Conservation (phyloP, 2,888 invertebrate species). For the Caenorhabditis afra region DNA sequence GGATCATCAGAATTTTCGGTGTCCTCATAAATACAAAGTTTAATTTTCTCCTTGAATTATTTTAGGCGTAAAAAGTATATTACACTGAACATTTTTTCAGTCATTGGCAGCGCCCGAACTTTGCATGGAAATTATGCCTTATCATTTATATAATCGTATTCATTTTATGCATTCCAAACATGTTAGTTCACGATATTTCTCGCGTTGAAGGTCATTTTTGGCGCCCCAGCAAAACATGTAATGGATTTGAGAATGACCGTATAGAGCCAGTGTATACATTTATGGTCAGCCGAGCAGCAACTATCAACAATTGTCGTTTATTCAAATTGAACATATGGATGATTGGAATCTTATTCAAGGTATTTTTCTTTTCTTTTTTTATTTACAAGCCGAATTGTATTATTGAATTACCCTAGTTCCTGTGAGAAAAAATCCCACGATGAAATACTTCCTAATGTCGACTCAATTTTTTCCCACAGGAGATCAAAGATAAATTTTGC, state of each 20-base stretch:
- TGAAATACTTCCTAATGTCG: too few relatives aligned
- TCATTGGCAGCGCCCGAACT: slow-evolving; percentile 74
- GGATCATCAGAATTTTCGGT: too few relatives aligned
- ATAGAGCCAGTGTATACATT: slow-evolving; percentile 73
- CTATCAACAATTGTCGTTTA: slow-evolving; percentile 72
- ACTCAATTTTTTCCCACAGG: too few relatives aligned
- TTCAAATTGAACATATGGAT: slow-evolving; percentile 79
- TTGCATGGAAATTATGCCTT: slow-evolving; percentile 74
- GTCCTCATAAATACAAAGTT: too few relatives aligned
- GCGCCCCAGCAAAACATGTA: slow-evolving; percentile 61
- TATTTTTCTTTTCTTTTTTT: too few relatives aligned
- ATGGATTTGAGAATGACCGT: slow-evolving; percentile 63
- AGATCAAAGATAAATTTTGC: too few relatives aligned
- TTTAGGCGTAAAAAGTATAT: too few relatives aligned
- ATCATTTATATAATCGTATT: slow-evolving; percentile 72
- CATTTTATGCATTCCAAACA: slow-evolving; percentile 74
- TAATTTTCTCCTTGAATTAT: too few relatives aligned
- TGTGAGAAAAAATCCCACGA: too few relatives aligned
- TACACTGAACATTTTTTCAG: too few relatives aligned
- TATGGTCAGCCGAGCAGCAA: slow-evolving; percentile 69
- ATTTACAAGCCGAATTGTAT: too few relatives aligned
- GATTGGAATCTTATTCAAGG: slow-evolving; percentile 78
- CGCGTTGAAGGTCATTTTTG: slow-evolving; percentile 45
- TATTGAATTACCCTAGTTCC: too few relatives aligned
- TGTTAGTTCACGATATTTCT: slow-evolving; percentile 77